These are phyloP conservation scores for Acholoe squamosa DNA, from an alignment of 2,888 invertebrate species.

Conservation along the genomic window DNA sequence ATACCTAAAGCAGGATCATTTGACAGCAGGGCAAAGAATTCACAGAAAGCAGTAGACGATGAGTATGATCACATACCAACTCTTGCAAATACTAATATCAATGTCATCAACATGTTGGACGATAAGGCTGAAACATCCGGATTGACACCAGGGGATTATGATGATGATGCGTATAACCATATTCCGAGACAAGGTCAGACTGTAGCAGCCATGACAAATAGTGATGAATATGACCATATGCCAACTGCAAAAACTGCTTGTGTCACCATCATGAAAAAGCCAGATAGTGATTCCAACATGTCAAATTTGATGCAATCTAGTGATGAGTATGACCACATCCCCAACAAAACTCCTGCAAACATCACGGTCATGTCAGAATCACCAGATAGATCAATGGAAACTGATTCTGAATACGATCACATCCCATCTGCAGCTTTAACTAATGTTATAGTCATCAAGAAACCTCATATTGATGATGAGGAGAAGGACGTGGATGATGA, in stretches of 20 bases:
- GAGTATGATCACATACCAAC: not conserved
- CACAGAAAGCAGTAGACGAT: too few relatives aligned
- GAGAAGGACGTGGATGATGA: too few relatives aligned
- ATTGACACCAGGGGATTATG: not conserved
- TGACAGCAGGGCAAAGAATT: too few relatives aligned
- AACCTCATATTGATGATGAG: too few relatives aligned
- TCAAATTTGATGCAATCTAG: not conserved
- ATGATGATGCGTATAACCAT: not conserved
- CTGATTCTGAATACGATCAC: too few relatives aligned
- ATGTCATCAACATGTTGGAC: not conserved
- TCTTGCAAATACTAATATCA: not conserved
- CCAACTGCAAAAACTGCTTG: not conserved
- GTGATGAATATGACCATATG: not conserved
- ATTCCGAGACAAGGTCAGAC: too few relatives aligned
- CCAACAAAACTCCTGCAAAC: not conserved
- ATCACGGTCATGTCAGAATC: too few relatives aligned
- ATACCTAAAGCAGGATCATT: too few relatives aligned
- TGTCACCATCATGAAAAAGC: not conserved
- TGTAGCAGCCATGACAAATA: too few relatives aligned
- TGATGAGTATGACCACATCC: slow-evolving; percentile 5
- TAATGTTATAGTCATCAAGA: too few relatives aligned
- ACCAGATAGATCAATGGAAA: too few relatives aligned
- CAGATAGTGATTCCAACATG: not conserved
- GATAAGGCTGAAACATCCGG: not conserved
- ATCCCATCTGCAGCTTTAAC: too few relatives aligned